Percentiles rank a stretch among this genome's conserved stretches.
These are phyloP conservation scores for Tachuris rubrigastra DNA, from an alignment of 2,113 vertebrate species.

Conservation along the genomic window DNA sequence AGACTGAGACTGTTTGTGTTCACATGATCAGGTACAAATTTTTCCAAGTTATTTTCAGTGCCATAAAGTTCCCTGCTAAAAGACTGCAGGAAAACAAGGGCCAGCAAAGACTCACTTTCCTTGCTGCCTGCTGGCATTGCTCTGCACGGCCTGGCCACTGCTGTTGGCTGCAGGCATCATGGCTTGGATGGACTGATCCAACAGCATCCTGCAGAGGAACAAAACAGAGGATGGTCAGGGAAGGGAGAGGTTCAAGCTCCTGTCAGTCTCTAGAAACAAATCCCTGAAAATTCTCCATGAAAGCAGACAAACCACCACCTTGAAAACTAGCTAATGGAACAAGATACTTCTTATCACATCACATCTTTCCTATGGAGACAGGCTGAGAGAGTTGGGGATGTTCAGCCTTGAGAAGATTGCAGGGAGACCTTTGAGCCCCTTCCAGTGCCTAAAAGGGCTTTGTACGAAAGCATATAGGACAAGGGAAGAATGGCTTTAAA, in stretches of 20 bases:
- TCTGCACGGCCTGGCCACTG: not conserved
- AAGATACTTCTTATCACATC: not conserved
- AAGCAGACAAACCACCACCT: not conserved
- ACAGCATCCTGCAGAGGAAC: constrained; percentile 14
- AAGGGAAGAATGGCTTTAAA: not conserved
- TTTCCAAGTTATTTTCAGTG: not conserved
- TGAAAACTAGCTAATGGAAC: not conserved
- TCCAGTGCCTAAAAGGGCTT: not conserved
- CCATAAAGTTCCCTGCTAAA: not conserved
- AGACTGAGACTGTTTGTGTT: not conserved
- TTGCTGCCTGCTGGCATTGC: constrained; percentile 38
- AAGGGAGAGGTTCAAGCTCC: not conserved
- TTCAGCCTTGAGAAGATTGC: not conserved
- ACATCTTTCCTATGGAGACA: not conserved
- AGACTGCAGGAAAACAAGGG: not conserved
- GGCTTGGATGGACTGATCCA: constrained; percentile 60
- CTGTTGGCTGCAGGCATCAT: not conserved
- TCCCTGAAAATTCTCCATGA: not conserved
- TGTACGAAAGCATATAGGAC: not conserved
- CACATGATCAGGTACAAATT: accelerated
- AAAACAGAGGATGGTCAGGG: not conserved
- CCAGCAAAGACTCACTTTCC: constrained; percentile 39
- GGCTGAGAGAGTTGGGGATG: not conserved
- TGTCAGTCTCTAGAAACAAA: not conserved
- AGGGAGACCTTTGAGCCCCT: not conserved